Evolutionary conservation across 2,888 invertebrate species (phyloP), one percentile per base, ranked within the genome.

Genomic region (Athalia circularis): DNA sequence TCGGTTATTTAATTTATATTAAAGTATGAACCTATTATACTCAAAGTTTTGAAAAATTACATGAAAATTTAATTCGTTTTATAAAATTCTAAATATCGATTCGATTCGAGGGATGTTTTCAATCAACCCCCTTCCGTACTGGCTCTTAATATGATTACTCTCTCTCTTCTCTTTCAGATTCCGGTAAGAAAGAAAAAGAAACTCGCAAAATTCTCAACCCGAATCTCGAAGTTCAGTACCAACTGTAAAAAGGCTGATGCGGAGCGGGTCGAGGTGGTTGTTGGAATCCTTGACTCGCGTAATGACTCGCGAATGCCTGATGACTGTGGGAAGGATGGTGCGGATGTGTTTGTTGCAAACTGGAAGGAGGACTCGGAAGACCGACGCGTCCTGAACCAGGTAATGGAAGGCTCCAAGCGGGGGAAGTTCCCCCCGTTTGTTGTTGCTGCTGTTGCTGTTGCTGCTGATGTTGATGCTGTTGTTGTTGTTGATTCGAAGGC

Each of bases 371-470:
- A 79, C 85, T 89, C 0, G 87, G 83, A 0, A 88, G 78, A 7
- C 84, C 84, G 4, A 86, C 80, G 72, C 87, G 82, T 65, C 85
- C 83, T 6, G 77, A 67, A n/a, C 79, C 80, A 0, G 86, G 80
- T n/a, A 87, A 85, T 0, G 86, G 83, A 4, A 87, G 75, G 67
- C 87, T 88, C 89, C 89, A 89, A 0, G 88, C 83, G 3, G 90
- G 87, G 3, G 89, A 84, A 0, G 86, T 70, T 4, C 83, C 84
- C 3, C 82, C 86, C 4, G 86, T 85, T 65, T 77, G 84, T 0
- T 79, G 62, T 57, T 78, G 77, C 57, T 74, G 74, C 9, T 78
- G 65, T 57, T 81, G 81, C 45, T 79, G 78, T 45, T 74, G 47
- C 83, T 83, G 3, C 80, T 83, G 5, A 79, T 81, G 11, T 83